Conservation (phyloP, 2,113 vertebrate genomes). For the Phrynosoma platyrhinos region DNA sequence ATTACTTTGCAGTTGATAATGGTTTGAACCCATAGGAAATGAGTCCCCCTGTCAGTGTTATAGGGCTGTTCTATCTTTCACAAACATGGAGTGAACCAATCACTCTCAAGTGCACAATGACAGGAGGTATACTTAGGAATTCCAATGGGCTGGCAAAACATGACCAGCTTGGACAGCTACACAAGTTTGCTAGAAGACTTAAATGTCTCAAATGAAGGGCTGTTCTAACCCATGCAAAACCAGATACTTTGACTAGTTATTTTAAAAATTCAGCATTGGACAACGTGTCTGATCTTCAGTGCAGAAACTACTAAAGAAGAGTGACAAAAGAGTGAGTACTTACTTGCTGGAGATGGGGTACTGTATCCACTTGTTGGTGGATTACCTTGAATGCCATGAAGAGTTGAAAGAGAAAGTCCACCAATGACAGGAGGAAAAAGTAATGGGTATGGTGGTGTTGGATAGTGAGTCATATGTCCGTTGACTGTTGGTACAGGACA, state of each 20-base stretch:
- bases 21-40: background rate
- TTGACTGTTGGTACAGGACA: slow-evolving; percentile 85
- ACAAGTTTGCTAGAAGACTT: too few relatives aligned
- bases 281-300: accelerated
- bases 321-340: slow-evolving; percentile 66
- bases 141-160: too few relatives aligned
- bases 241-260: background rate
- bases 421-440: slow-evolving; percentile 92
- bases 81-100: background rate
- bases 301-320: slow-evolving; percentile 8
- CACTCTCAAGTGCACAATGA: background rate
- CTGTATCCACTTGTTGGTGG: slow-evolving; percentile 86
- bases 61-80: background rate
- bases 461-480: slow-evolving; percentile 92
- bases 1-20: background rate
- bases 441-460: slow-evolving; percentile 86
- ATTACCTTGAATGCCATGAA: slow-evolving; percentile 84
- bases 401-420: slow-evolving; percentile 86
- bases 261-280: background rate
- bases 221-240: background rate
- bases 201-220: too few relatives aligned
- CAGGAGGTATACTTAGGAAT: background rate
- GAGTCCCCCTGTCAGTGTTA: background rate
- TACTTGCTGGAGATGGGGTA: slow-evolving; percentile 91
- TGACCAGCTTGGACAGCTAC: too few relatives aligned